Evolutionary conservation across 2,113 vertebrate genomes (phyloP).

Genomic region (Oncorhynchus mykiss): DNA sequence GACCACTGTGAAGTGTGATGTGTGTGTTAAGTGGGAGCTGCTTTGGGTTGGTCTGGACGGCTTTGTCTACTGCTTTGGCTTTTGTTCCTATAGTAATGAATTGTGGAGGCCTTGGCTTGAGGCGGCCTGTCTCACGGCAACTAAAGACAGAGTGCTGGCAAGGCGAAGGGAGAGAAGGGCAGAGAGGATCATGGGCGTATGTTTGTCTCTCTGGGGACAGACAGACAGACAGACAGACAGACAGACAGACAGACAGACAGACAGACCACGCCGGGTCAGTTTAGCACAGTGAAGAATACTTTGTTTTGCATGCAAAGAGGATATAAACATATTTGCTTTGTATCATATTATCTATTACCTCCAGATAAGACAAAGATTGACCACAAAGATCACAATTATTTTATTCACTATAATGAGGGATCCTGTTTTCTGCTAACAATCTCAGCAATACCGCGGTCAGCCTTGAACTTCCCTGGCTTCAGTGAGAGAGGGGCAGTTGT

Average conservation of each 20-base stretch:
- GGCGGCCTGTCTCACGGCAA: constrained; percentile 75
- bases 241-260: constrained; percentile 17
- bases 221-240: constrained; percentile 4
- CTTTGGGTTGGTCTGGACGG: constrained; percentile 65
- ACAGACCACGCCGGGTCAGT: constrained; percentile 13
- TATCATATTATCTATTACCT: background rate
- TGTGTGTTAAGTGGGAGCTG: constrained; percentile 68
- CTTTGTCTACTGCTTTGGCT: constrained; percentile 70
- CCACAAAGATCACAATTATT: too few relatives aligned
- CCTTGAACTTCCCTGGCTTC: too few relatives aligned
- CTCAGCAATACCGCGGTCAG: too few relatives aligned
- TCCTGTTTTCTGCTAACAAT: too few relatives aligned
- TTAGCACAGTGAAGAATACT: constrained; percentile 6
- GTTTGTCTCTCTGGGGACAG: constrained; percentile 33
- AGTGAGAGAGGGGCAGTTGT: too few relatives aligned
- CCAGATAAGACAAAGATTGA: background rate
- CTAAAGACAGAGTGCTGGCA: constrained; percentile 59
- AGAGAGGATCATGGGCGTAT: background rate
- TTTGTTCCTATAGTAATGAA: constrained; percentile 73
- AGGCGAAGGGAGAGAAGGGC: constrained; percentile 45
- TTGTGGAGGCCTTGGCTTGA: constrained; percentile 72
- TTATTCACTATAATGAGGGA: too few relatives aligned
- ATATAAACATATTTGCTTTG: background rate
- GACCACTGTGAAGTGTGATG: constrained; percentile 68
- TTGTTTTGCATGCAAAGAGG: background rate